Evolutionary conservation across 2,797 vertebrate genomes (phyloP).

Genomic region (Fratercula arctica): DNA sequence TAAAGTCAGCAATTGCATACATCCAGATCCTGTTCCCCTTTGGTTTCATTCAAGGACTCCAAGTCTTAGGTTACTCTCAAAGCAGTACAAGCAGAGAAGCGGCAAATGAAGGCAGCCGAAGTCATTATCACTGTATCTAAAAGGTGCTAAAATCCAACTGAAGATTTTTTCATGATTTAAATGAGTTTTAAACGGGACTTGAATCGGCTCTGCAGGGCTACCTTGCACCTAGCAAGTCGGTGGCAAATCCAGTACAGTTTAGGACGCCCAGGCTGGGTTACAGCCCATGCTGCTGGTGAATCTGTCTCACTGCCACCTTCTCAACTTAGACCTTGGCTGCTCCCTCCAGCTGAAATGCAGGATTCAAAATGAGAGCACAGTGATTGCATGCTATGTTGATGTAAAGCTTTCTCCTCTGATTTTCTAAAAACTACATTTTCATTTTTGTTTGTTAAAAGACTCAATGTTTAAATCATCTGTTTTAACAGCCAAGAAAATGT

Average conservation of each 20-base stretch:
- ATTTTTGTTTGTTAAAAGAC: constrained; percentile 14
- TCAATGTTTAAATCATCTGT: constrained; percentile 28
- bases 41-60: not conserved
- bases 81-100: not conserved
- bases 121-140: not conserved
- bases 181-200: not conserved
- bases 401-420: not conserved
- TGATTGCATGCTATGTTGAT: not conserved
- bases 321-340: not conserved
- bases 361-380: not conserved
- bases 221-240: not conserved
- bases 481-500: constrained; percentile 31
- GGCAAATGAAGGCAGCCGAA: not conserved
- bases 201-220: not conserved
- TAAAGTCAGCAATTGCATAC: not conserved
- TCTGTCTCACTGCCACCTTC: not conserved
- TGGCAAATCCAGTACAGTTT: not conserved
- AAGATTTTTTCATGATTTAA: not conserved
- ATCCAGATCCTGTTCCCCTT: not conserved
- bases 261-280: not conserved
- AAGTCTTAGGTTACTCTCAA: not conserved
- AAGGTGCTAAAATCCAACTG: not conserved
- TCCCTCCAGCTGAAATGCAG: not conserved
- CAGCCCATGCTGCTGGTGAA: not conserved
- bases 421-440: not conserved